Percentiles rank a stretch among this genome's conserved stretches.
These are phyloP conservation scores for Clarias gariepinus DNA, from an alignment of 2,113 vertebrate species.

Conservation along the genomic window DNA sequence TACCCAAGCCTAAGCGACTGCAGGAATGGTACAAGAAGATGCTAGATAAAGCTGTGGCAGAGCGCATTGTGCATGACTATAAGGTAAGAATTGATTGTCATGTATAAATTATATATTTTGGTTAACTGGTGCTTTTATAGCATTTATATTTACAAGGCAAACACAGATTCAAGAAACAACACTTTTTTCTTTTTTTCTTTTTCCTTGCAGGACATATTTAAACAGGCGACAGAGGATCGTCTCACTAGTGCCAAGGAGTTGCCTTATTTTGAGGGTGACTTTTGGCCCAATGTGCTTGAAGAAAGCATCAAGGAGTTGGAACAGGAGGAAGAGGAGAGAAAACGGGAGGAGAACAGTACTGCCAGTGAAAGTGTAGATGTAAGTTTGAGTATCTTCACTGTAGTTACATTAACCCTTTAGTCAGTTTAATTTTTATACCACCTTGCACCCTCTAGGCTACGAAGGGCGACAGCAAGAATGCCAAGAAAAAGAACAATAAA, in stretches of 20 bases:
- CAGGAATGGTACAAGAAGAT: slow-evolving; percentile 99
- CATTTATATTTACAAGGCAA: neutral
- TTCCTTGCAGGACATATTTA: slow-evolving; percentile 88
- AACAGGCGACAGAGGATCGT: slow-evolving; percentile 96
- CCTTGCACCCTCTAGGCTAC: slow-evolving; percentile 75
- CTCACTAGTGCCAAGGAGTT: slow-evolving; percentile 96
- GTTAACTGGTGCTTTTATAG: neutral
- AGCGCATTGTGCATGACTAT: slow-evolving; percentile 95
- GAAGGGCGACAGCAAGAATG: slow-evolving; percentile 97
- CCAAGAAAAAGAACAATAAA: slow-evolving; percentile 99
- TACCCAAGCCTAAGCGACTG: slow-evolving; percentile 95
- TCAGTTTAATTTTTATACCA: neutral
- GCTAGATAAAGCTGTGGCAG: slow-evolving; percentile 95
- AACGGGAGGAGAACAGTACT: slow-evolving; percentile 95
- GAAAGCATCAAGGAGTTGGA: slow-evolving; percentile 99
- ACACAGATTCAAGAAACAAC: neutral
- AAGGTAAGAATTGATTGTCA: slow-evolving; percentile 76
- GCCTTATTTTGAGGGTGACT: slow-evolving; percentile 97
- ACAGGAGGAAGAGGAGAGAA: slow-evolving; percentile 96
- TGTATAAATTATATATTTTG: neutral
- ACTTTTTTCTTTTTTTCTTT: neutral
- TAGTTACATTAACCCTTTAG: neutral
- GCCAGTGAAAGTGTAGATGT: slow-evolving; percentile 97
- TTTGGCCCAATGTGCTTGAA: slow-evolving; percentile 98
- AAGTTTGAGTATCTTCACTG: slow-evolving; percentile 60